A percentile compares a stretch with the other conserved stretches of the same genome.
Evolutionary conservation across 2,797 vertebrate species (phyloP).

Genomic region (Mormyrus hasselquistii): DNA sequence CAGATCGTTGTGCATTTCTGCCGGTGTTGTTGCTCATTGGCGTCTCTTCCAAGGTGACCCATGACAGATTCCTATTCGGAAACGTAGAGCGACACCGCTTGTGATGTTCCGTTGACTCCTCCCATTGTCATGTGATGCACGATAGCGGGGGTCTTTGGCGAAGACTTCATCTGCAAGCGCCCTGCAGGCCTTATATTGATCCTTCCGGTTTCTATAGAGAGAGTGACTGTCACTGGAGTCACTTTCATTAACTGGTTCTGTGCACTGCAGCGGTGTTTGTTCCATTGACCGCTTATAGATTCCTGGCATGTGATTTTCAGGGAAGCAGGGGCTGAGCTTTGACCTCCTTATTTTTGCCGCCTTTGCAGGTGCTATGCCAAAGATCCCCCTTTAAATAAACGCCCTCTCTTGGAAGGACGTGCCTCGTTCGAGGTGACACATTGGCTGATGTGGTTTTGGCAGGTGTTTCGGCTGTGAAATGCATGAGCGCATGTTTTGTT

Average conservation of each 20-base stretch:
- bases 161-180: not conserved
- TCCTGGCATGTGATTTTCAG: not conserved
- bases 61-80: not conserved
- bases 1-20: not conserved
- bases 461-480: not conserved
- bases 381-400: not conserved
- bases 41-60: conserved; percentile 13
- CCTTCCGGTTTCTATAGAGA: conserved; percentile 7
- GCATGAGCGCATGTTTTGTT: not conserved
- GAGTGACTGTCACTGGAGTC: not conserved
- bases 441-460: not conserved
- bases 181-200: conserved; percentile 15
- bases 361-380: not conserved
- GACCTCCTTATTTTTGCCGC: not conserved
- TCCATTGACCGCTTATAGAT: not conserved
- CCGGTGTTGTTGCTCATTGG: not conserved
- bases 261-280: not conserved
- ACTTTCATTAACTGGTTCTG: conserved; percentile 7
- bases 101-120: not conserved
- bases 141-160: not conserved
- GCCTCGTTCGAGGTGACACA: not conserved
- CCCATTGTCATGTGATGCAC: not conserved
- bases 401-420: not conserved
- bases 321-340: not conserved
- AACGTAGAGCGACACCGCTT: not conserved